Percentiles rank a stretch among this genome's conserved stretches.
Conservation (phyloP, 2,113 vertebrate species). For the Ammodytes dubius region DNA sequence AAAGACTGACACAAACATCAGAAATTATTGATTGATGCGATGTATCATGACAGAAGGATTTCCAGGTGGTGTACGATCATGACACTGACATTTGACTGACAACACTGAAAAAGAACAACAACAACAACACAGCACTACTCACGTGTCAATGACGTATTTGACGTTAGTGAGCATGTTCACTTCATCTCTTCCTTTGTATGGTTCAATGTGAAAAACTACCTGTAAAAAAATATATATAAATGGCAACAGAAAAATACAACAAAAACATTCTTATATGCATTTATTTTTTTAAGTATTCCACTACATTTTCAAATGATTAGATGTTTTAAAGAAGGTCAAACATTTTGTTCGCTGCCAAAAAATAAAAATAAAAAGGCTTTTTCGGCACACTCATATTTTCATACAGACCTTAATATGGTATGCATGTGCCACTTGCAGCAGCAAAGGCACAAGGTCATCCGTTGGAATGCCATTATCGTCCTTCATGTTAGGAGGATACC, state of each 20-base stretch:
- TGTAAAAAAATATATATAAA: slow-evolving; percentile 72
- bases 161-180: slow-evolving; percentile 91
- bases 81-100: neutral
- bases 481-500: slow-evolving; percentile 91
- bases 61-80: neutral
- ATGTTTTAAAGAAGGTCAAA: neutral
- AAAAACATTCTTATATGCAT: neutral
- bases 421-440: slow-evolving; percentile 93
- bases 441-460: slow-evolving; percentile 89
- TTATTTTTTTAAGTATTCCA: neutral
- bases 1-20: neutral
- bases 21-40: neutral
- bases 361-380: neutral
- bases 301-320: neutral
- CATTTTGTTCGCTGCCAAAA: neutral
- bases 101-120: neutral
- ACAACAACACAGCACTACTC: slow-evolving; percentile 67
- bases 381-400: neutral
- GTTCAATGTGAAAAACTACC: slow-evolving; percentile 97
- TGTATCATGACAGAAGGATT: neutral
- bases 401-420: slow-evolving; percentile 92
- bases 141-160: slow-evolving; percentile 96
- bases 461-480: slow-evolving; percentile 93
- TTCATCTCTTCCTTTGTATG: slow-evolving; percentile 94
- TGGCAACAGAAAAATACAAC: slow-evolving; percentile 2